Percentiles rank a stretch among this genome's conserved stretches.
These are phyloP conservation scores for Scyliorhinus canicula DNA, from an alignment of 2,797 vertebrate species.

Conservation along the genomic window DNA sequence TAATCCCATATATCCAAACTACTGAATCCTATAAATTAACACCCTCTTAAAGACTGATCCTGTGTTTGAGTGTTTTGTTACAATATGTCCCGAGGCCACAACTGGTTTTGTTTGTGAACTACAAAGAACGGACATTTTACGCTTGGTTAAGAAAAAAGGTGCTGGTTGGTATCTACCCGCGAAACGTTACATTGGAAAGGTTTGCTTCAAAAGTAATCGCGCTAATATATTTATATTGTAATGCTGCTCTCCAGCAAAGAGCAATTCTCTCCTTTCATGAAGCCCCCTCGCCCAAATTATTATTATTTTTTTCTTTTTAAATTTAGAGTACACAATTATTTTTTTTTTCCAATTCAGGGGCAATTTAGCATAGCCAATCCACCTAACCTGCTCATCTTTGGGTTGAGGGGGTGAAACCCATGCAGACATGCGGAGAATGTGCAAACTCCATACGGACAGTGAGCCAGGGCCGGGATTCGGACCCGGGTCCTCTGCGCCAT, in stretches of 20 bases:
- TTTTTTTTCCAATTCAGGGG: no score
- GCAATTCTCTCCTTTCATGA: background rate
- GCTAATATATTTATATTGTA: background rate
- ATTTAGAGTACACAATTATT: no score
- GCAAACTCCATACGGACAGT: no score
- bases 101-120: background rate
- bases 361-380: no score
- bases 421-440: no score
- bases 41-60: constrained; percentile 14
- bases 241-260: background rate
- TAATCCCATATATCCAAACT: constrained; percentile 28
- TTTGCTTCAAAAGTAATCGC: background rate
- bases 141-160: background rate
- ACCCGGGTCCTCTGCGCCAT: no score
- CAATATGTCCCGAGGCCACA: background rate
- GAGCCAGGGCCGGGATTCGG: no score
- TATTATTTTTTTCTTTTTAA: no score
- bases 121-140: background rate
- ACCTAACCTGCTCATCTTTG: no score
- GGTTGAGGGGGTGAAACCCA: no score
- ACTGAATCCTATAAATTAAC: constrained; percentile 4
- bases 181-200: background rate
- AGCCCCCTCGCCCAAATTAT: background rate
- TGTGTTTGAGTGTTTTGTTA: constrained; percentile 6
- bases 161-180: background rate